phyloP scores from a whole-genome alignment of 1,140 invertebrate genomes.

The Pollicipes pollicipes region DNA sequence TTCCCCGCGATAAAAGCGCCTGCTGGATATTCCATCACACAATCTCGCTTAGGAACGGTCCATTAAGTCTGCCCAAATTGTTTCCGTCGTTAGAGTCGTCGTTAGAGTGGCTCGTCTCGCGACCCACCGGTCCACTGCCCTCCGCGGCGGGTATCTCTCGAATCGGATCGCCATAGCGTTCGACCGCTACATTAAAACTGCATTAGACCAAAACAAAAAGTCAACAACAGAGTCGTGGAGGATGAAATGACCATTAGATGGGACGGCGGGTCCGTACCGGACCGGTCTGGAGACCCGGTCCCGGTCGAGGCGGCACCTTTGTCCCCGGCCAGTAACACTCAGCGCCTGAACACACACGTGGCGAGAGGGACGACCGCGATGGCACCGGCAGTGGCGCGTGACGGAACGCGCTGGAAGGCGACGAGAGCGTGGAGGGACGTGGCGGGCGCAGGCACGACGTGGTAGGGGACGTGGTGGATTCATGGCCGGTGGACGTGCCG shows the following conservation, averaged over 20 bases:
- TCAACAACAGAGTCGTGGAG: background rate
- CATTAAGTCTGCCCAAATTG: background rate
- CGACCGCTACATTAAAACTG: background rate
- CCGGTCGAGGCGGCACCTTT: background rate
- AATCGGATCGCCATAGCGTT: background rate
- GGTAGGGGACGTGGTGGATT: too few relatives aligned
- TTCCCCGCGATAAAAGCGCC: background rate
- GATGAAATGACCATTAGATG: background rate
- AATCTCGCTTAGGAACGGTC: background rate
- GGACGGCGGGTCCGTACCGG: too few relatives aligned
- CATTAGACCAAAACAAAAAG: conserved; percentile 2
- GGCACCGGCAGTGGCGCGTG: too few relatives aligned
- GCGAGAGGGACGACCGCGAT: too few relatives aligned
- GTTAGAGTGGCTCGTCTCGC: too few relatives aligned
- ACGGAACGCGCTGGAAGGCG: too few relatives aligned
- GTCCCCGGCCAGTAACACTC: background rate
- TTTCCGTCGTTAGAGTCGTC: background rate
- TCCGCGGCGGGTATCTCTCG: background rate
- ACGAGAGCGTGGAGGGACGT: too few relatives aligned
- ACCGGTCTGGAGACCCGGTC: background rate
- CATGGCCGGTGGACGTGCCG: too few relatives aligned
- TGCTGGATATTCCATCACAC: background rate
- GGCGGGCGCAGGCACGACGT: too few relatives aligned
- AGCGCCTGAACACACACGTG: background rate
- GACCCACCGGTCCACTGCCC: too few relatives aligned